Base-by-base conservation (phyloP, 1,140 invertebrate species). In the Cepaea nemoralis region DNA sequence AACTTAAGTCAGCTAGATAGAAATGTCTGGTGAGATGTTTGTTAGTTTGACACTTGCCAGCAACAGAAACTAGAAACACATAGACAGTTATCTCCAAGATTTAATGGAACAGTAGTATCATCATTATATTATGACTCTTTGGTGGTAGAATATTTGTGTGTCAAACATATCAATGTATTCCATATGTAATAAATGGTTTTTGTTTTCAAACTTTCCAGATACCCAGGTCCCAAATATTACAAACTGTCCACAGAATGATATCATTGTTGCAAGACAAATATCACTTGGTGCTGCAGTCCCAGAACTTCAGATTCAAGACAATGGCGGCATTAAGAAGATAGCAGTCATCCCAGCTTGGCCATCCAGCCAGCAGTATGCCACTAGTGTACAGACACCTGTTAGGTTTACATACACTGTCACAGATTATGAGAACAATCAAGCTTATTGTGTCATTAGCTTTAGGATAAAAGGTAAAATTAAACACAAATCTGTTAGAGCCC, bases 321-420 rank as follows among this genome's bases (percentile, higher is more conserved):
- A 74, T 74, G 71, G 71, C 2, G 75, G 75, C 31, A 63, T 77
- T 31, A 55, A 77, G 75, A 24, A 2, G 22, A 1, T 77, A 27
- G 10, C 31, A 14, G 59, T 77, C 6, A 24, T 1, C 16, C 75
- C 75, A 37, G 75, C 75, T 3, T 77, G 55, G 48, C 75, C 75
- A 0, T 33, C 42, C 24, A 75, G 45, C 45, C 37, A 45, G 69
- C 40, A 2, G n/a, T 71, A 12, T n/a, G 10, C 40, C 22, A 55
- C 8, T 3, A 22, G 16, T 55, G 42, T 45, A 6, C 42, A 10
- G 42, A 45, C 42, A 45, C 8, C 8, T 2, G 22, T 22, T 10
- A 2, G 3, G 50, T 73, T 73, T 40, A 73, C 37, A 40, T 73
- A 42, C 40, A 73, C 37, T 22, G 16, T 73, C 12, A 10, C 14